phyloP scores from a whole-genome alignment of 2,797 vertebrate species.

The Anisognathus igniventris region DNA sequence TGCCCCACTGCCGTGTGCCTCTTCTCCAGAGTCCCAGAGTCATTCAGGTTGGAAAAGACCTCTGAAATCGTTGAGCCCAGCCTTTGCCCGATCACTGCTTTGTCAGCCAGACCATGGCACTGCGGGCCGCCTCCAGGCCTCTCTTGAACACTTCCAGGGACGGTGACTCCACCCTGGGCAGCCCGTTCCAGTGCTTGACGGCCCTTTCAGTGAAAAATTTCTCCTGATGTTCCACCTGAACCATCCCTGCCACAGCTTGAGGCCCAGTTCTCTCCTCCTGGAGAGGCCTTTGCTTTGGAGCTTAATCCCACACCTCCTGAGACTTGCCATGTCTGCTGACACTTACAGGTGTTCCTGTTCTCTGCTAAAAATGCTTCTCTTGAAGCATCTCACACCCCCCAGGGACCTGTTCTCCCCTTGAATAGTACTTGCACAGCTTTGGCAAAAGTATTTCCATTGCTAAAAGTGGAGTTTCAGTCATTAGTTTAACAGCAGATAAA shows the following conservation, averaged over 20 bases:
- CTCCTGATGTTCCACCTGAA: too few relatives aligned
- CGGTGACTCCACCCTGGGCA: not conserved
- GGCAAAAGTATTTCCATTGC: accelerated
- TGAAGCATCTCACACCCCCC: not conserved
- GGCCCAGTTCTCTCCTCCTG: not conserved
- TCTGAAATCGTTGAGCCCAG: accelerated
- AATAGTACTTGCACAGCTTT: accelerated
- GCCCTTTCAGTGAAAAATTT: not conserved
- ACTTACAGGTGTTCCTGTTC: not conserved
- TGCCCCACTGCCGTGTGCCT: accelerated
- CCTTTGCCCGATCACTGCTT: not conserved
- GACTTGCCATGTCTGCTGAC: not conserved
- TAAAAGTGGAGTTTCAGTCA: not conserved
- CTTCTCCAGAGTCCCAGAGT: too few relatives aligned
- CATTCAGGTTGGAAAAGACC: accelerated
- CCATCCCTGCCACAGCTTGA: not conserved
- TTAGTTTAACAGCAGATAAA: not conserved
- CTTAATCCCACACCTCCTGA: not conserved
- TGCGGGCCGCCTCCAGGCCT: not conserved
- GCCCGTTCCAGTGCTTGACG: not conserved
- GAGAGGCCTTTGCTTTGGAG: not conserved
- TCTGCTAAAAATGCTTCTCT: not conserved
- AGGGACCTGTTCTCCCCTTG: accelerated
- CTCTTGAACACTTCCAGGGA: not conserved
- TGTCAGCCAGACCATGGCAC: not conserved